phyloP scores from a whole-genome alignment of 2,113 vertebrate species.

The Phylloscopus trochiloides region DNA sequence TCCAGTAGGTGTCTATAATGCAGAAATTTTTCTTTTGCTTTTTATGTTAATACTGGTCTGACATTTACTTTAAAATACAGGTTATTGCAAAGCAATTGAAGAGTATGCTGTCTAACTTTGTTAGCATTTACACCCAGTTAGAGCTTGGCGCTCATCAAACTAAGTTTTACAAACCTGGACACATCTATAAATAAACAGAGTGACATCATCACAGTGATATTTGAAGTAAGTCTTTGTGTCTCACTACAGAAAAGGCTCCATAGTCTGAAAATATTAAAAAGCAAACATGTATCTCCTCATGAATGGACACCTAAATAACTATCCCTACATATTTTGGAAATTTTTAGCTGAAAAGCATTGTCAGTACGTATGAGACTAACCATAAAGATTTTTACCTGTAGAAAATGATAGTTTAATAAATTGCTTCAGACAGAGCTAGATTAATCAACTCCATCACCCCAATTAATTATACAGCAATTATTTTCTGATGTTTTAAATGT shows the following conservation, averaged over 20 bases:
- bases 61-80: neutral
- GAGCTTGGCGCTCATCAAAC: neutral
- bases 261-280: neutral
- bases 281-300: neutral
- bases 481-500: constrained; percentile 65
- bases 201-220: neutral
- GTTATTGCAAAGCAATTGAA: neutral
- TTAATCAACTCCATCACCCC: constrained; percentile 52
- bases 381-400: constrained; percentile 21
- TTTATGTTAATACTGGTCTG: neutral
- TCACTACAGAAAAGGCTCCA: neutral
- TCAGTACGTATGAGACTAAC: neutral
- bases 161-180: neutral
- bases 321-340: neutral
- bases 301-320: neutral
- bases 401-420: constrained; percentile 35
- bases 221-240: neutral
- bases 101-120: neutral
- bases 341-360: neutral
- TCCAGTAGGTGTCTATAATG: neutral
- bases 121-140: neutral
- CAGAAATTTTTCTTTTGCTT: neutral
- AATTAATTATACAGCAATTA: constrained; percentile 69
- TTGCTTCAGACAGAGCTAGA: constrained; percentile 23
- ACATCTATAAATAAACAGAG: neutral